Percentiles rank a stretch among this genome's conserved stretches.
phyloP scores from a whole-genome alignment of 2,797 vertebrate species.

The Neosalanx taihuensis region DNA sequence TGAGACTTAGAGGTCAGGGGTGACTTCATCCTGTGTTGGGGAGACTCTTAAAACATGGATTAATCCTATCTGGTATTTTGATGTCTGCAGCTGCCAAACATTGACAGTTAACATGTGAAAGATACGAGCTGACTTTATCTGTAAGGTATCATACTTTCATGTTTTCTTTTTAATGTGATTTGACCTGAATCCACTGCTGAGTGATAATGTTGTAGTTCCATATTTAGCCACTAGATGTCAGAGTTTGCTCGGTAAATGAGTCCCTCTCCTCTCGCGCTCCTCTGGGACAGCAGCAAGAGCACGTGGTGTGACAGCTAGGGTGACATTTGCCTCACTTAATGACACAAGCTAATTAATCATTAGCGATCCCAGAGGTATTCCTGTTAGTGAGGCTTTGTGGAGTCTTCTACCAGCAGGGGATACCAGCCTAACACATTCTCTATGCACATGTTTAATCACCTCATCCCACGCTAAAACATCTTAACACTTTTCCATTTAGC shows the following conservation, averaged over 20 bases:
- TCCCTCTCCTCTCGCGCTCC: constrained; percentile 45
- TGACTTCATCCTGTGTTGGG: constrained; percentile 43
- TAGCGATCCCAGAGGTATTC: constrained; percentile 94
- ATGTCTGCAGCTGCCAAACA: not conserved
- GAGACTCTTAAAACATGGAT: constrained; percentile 21
- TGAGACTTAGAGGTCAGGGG: constrained; percentile 62
- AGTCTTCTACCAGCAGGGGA: constrained; percentile 85
- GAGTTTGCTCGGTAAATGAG: constrained; percentile 71
- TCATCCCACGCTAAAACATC: constrained; percentile 74
- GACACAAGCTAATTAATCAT: constrained; percentile 99
- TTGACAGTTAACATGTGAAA: not conserved
- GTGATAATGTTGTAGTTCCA: constrained; percentile 41
- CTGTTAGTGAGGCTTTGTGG: constrained; percentile 88
- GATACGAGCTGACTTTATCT: not conserved
- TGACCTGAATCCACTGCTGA: not conserved
- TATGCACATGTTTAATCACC: constrained; percentile 81
- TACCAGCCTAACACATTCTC: constrained; percentile 84
- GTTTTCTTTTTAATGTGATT: not conserved
- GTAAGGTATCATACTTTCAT: not conserved
- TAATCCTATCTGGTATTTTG: constrained; percentile 38
- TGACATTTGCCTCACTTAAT: constrained; percentile 98
- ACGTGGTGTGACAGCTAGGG: constrained; percentile 83
- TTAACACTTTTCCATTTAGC: constrained; percentile 72
- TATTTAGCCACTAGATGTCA: constrained; percentile 88
- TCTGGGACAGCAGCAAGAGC: constrained; percentile 72